phyloP scores from a whole-genome alignment of 2,888 invertebrate species.

The Agonum fuliginosum region DNA sequence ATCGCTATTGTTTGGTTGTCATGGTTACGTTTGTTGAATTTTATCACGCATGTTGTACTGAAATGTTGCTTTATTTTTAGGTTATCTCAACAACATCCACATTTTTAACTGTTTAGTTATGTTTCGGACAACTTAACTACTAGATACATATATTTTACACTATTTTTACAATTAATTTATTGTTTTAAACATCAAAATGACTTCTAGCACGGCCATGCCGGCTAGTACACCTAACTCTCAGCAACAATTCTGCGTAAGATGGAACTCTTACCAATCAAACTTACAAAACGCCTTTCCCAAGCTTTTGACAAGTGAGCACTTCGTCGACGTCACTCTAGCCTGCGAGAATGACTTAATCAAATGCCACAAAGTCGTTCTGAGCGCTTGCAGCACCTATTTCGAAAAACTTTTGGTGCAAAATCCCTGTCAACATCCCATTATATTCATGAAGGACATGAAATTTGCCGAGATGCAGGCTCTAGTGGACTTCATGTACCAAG shows the following conservation, averaged over 20 bases:
- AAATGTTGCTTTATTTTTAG: constrained; percentile 29
- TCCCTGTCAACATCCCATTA: constrained; percentile 90
- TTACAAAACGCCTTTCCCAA: constrained; percentile 86
- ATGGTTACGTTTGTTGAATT: constrained; percentile 42
- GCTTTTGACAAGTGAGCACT: constrained; percentile 84
- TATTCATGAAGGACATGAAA: constrained; percentile 88
- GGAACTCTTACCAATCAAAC: constrained; percentile 89
- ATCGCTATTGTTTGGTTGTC: constrained; percentile 18
- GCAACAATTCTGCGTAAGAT: constrained; percentile 84
- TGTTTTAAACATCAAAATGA: no score
- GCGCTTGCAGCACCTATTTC: constrained; percentile 90
- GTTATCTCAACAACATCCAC: no score
- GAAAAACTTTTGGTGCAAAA: constrained; percentile 87
- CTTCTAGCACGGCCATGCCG: no score
- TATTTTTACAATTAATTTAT: no score
- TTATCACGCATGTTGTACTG: no score
- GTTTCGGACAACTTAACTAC: no score
- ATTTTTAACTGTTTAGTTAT: no score
- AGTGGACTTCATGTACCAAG: constrained; percentile 93
- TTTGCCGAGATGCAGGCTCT: constrained; percentile 90
- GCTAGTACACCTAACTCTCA: constrained; percentile 70
- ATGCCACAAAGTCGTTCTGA: constrained; percentile 90
- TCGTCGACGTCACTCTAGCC: constrained; percentile 91
- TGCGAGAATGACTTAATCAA: constrained; percentile 90
- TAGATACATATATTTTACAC: no score